Conservation (phyloP, 1,140 invertebrate species). For the Orius laevigatus region DNA sequence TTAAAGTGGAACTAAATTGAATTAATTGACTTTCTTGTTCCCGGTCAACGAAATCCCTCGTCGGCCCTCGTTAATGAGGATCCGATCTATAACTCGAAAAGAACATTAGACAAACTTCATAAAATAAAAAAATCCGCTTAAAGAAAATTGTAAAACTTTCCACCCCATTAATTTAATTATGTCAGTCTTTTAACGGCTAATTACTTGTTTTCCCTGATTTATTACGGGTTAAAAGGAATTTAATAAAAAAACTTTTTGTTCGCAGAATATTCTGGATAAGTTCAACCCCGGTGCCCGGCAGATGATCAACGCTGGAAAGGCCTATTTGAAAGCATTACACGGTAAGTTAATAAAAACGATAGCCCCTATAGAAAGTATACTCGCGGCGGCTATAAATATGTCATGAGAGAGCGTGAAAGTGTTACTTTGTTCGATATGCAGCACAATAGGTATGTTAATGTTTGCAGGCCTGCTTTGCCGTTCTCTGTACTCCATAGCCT, state of each 20-base stretch:
- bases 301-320: slow-evolving; percentile 82
- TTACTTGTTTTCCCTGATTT: neutral
- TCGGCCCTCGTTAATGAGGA: too few relatives aligned
- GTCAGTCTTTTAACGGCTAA: too few relatives aligned
- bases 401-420: neutral
- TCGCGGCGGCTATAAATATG: neutral
- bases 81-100: too few relatives aligned
- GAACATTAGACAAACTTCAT: too few relatives aligned
- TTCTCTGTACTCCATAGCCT: neutral
- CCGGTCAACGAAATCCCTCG: too few relatives aligned
- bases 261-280: slow-evolving; percentile 84
- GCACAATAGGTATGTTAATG: neutral
- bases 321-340: slow-evolving; percentile 79
- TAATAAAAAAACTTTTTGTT: slow-evolving; percentile 12
- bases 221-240: neutral
- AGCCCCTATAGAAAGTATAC: neutral
- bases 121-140: too few relatives aligned
- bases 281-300: slow-evolving; percentile 83
- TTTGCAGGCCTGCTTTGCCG: neutral
- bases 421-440: slow-evolving; percentile 2
- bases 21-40: too few relatives aligned
- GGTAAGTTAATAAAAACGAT: slow-evolving; percentile 42
- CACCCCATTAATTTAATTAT: too few relatives aligned
- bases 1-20: too few relatives aligned
- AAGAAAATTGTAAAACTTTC: too few relatives aligned